phyloP scores from a whole-genome alignment of 2,113 vertebrate species.

The Genyomyrus donnyi region DNA sequence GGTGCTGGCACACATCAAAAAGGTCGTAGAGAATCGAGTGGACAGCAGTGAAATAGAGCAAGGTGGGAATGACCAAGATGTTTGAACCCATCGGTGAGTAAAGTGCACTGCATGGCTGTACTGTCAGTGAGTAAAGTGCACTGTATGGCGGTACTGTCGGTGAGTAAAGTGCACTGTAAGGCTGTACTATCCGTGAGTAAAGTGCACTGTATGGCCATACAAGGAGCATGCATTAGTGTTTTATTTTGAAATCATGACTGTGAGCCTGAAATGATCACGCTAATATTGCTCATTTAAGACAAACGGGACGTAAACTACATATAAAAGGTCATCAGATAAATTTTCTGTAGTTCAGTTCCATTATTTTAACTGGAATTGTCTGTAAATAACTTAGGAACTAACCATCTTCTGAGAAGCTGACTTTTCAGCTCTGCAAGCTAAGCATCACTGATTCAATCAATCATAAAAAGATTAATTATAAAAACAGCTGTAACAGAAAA shows the following conservation, averaged over 20 bases:
- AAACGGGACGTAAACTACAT: neutral
- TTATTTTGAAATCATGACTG: neutral
- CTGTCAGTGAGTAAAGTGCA: too few relatives aligned
- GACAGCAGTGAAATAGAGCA: constrained; percentile 53
- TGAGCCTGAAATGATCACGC: neutral
- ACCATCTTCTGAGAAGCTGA: neutral
- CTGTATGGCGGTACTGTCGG: too few relatives aligned
- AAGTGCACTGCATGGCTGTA: too few relatives aligned
- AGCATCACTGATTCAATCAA: neutral
- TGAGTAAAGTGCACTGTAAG: too few relatives aligned
- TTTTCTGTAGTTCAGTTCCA: neutral
- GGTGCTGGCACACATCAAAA: constrained; percentile 55
- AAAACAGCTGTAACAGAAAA: neutral
- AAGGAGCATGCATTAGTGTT: too few relatives aligned
- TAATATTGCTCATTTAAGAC: neutral
- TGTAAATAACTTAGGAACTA: neutral
- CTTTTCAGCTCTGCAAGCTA: neutral
- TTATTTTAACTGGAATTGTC: neutral
- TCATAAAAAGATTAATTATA: neutral
- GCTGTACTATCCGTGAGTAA: too few relatives aligned
- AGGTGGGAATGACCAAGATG: constrained; percentile 44
- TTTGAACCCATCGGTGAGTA: too few relatives aligned
- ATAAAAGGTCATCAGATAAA: neutral
- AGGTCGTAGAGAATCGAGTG: constrained; percentile 54
- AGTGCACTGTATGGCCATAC: too few relatives aligned